Percentiles rank a stretch among this genome's conserved stretches.
These are phyloP conservation scores for Diabrotica virgifera DNA, from an alignment of 1,140 invertebrate species.

Conservation along the genomic window DNA sequence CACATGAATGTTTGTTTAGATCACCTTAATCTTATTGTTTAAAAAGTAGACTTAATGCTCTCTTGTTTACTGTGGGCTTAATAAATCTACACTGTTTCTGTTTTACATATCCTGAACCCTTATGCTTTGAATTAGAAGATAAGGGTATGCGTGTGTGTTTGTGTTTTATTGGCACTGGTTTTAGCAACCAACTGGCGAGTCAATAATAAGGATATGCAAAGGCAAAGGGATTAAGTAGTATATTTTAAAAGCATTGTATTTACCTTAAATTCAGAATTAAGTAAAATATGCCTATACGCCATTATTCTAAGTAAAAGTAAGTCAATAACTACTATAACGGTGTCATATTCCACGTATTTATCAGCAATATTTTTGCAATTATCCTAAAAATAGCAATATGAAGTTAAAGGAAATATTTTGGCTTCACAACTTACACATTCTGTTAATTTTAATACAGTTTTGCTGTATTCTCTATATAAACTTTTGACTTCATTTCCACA, in stretches of 20 bases:
- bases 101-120: no score
- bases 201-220: no score
- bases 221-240: no score
- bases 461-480: slow-evolving; percentile 65
- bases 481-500: slow-evolving; percentile 61
- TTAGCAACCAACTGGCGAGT: no score
- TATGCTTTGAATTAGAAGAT: no score
- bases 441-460: slow-evolving; percentile 65
- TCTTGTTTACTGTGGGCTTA: no score
- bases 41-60: no score
- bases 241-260: background rate
- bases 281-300: slow-evolving; percentile 80
- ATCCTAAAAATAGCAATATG: slow-evolving; percentile 55
- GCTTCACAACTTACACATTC: slow-evolving; percentile 64
- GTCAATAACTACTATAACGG: slow-evolving; percentile 79
- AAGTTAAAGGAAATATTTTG: slow-evolving; percentile 16
- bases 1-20: no score
- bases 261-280: slow-evolving; percentile 71
- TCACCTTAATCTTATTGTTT: no score
- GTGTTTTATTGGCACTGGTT: no score
- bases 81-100: no score
- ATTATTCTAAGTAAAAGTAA: slow-evolving; percentile 71
- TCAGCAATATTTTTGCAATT: slow-evolving; percentile 72
- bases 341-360: slow-evolving; percentile 87
- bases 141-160: no score